Conservation (phyloP, 2,888 invertebrate genomes). For the Merodon equestris region DNA sequence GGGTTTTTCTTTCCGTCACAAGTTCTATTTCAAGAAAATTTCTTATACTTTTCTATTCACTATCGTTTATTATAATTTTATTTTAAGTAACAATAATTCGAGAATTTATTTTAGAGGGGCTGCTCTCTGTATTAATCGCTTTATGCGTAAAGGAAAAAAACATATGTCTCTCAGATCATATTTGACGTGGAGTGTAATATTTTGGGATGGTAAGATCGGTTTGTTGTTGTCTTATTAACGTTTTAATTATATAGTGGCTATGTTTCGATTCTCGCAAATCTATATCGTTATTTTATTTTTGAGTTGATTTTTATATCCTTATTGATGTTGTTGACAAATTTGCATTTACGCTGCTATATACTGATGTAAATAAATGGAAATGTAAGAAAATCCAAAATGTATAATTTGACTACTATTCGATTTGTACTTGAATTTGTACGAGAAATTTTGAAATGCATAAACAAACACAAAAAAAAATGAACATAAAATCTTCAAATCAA, state of each 20-base stretch:
- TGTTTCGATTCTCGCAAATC: constrained; percentile 60
- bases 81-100: constrained; percentile 27
- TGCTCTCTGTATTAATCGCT: constrained; percentile 54
- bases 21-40: constrained; percentile 44
- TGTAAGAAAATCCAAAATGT: constrained; percentile 63
- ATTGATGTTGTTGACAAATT: constrained; percentile 36
- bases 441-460: constrained; percentile 58
- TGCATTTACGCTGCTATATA: constrained; percentile 42
- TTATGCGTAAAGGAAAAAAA: constrained; percentile 40
- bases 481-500: too few relatives aligned
- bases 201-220: constrained; percentile 49
- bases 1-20: constrained; percentile 59
- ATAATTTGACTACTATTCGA: constrained; percentile 65
- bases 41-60: constrained; percentile 23
- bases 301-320: constrained; percentile 23
- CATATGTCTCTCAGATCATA: constrained; percentile 6
- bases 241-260: constrained; percentile 66
- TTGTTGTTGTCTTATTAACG: constrained; percentile 53
- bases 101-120: constrained; percentile 51
- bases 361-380: constrained; percentile 57
- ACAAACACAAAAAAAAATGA: background rate
- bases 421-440: constrained; percentile 68
- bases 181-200: constrained; percentile 46
- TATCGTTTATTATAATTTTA: constrained; percentile 23
- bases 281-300: constrained; percentile 64